Percentiles rank a stretch among this genome's conserved stretches.
These are phyloP conservation scores for Etheostoma perlongum DNA, from an alignment of 2,797 vertebrate genomes.

Conservation along the genomic window DNA sequence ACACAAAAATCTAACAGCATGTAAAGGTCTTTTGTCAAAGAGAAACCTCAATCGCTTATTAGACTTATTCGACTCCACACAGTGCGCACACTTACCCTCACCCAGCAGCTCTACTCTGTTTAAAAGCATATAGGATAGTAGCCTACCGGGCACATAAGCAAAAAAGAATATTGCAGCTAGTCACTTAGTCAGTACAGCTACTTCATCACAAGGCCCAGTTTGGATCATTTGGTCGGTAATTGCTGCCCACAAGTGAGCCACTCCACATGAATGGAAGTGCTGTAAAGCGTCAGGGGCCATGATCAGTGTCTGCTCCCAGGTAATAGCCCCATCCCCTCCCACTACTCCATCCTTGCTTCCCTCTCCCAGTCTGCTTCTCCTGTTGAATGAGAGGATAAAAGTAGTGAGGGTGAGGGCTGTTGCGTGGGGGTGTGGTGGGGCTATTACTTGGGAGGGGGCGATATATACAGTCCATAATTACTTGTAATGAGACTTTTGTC, in stretches of 20 bases:
- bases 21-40: background rate
- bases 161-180: slow-evolving; percentile 62
- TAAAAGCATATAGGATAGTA: slow-evolving; percentile 52
- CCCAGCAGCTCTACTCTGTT: slow-evolving; percentile 32
- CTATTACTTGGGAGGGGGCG: slow-evolving; percentile 58
- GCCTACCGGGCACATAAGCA: slow-evolving; percentile 42
- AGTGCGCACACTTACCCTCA: background rate
- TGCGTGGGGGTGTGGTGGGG: slow-evolving; percentile 12
- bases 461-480: slow-evolving; percentile 94
- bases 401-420: slow-evolving; percentile 68
- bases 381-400: slow-evolving; percentile 85
- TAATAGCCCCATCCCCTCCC: slow-evolving; percentile 76
- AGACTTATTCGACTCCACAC: background rate
- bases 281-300: slow-evolving; percentile 82
- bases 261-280: slow-evolving; percentile 87
- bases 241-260: slow-evolving; percentile 86
- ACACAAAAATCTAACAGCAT: background rate
- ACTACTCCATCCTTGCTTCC: slow-evolving; percentile 31
- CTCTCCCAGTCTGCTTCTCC: slow-evolving; percentile 62
- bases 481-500: slow-evolving; percentile 97
- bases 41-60: background rate
- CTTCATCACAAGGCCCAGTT: slow-evolving; percentile 82
- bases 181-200: slow-evolving; percentile 69
- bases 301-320: slow-evolving; percentile 82
- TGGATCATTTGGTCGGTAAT: slow-evolving; percentile 86